Conservation (phyloP, 2,797 vertebrate species). For the Nannoperca australis region DNA sequence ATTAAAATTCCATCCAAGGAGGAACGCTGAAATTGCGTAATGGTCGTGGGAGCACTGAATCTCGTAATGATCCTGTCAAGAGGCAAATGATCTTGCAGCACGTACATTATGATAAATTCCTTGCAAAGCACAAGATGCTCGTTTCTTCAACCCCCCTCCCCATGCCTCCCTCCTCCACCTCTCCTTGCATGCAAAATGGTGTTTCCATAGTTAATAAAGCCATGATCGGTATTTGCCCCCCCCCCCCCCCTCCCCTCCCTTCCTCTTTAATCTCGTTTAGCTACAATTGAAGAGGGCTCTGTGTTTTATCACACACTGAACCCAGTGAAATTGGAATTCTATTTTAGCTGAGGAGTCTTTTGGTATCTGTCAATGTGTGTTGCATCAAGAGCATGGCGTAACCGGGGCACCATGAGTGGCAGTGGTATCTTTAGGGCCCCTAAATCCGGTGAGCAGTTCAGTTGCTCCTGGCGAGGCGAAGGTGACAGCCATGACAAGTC, state of each 20-base stretch:
- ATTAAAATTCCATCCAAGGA: slow-evolving; percentile 84
- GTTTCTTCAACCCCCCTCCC: slow-evolving; percentile 8
- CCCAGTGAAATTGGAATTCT: slow-evolving; percentile 72
- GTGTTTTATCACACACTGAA: slow-evolving; percentile 70
- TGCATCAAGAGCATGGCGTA: slow-evolving; percentile 55
- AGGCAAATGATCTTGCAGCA: slow-evolving; percentile 80
- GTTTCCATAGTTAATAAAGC: slow-evolving; percentile 78
- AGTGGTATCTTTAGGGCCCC: slow-evolving; percentile 59
- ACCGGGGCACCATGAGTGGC: slow-evolving; percentile 48
- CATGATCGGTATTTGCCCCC: slow-evolving; percentile 66
- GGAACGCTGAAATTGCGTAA: slow-evolving; percentile 83
- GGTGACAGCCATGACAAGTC: slow-evolving; percentile 75
- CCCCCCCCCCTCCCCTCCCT: slow-evolving; percentile 30
- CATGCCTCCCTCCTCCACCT: slow-evolving; percentile 25
- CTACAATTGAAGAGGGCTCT: slow-evolving; percentile 64
- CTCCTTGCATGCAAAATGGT: slow-evolving; percentile 62
- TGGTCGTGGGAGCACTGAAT: slow-evolving; percentile 82
- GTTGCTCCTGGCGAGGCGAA: slow-evolving; percentile 56
- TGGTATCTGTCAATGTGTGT: slow-evolving; percentile 67
- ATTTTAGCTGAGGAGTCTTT: slow-evolving; percentile 69
- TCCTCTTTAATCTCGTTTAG: slow-evolving; percentile 72
- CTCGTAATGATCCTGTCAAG: slow-evolving; percentile 86
- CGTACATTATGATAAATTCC: slow-evolving; percentile 83
- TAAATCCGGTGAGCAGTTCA: slow-evolving; percentile 64
- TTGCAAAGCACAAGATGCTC: slow-evolving; percentile 73